These are phyloP conservation scores for Peribatodes rhomboidaria DNA, from an alignment of 2,888 invertebrate species.

Conservation along the genomic window DNA sequence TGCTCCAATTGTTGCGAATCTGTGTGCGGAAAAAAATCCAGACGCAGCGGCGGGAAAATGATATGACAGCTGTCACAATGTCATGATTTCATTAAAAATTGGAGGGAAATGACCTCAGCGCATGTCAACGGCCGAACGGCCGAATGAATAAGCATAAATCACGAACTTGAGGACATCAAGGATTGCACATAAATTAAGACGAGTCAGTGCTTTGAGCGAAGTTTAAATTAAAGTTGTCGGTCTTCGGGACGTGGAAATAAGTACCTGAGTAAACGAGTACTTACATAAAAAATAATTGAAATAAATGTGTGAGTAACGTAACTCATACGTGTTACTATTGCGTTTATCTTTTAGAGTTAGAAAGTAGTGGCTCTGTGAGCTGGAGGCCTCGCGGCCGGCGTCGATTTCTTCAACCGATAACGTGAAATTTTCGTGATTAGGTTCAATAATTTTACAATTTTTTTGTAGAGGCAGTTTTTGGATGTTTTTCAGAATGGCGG, in stretches of 20 bases:
- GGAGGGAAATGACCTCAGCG: constrained; percentile 43
- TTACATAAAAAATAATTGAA: too few relatives aligned
- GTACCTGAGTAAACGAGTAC: neutral
- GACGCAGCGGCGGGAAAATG: constrained; percentile 46
- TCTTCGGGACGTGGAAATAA: constrained; percentile 6
- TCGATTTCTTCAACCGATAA: too few relatives aligned
- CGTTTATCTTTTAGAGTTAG: too few relatives aligned
- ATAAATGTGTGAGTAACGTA: too few relatives aligned
- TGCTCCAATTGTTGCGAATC: constrained; percentile 46
- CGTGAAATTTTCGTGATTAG: too few relatives aligned
- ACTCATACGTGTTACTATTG: too few relatives aligned
- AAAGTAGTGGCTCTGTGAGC: too few relatives aligned
- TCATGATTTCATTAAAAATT: constrained; percentile 52
- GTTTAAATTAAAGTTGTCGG: constrained; percentile 6
- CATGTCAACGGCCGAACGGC: constrained; percentile 37
- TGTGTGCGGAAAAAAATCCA: constrained; percentile 51
- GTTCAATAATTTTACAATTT: too few relatives aligned
- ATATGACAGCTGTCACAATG: constrained; percentile 58
- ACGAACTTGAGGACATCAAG: constrained; percentile 25
- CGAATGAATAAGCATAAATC: constrained; percentile 21
- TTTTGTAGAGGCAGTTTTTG: too few relatives aligned
- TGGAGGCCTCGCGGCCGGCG: too few relatives aligned
- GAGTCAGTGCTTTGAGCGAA: constrained; percentile 6
- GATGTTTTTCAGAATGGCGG: too few relatives aligned
- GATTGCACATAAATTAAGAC: constrained; percentile 15